These are phyloP conservation scores for Seladonia tumulorum DNA, from an alignment of 2,888 invertebrate species.

Conservation along the genomic window DNA sequence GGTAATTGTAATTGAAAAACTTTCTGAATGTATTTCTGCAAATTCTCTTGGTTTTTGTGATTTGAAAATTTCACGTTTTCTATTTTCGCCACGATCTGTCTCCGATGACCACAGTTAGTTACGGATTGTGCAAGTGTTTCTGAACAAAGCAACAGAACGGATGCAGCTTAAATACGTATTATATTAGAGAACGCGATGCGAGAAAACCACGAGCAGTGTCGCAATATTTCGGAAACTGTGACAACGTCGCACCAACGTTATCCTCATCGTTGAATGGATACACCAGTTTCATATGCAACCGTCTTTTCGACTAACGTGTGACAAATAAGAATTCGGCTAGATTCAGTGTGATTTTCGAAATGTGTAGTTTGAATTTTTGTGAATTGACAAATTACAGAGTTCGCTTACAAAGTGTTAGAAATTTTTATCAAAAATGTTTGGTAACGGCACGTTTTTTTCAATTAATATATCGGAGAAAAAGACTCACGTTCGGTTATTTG, in stretches of 20 bases:
- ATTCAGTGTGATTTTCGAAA: background rate
- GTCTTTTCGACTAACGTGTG: background rate
- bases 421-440: background rate
- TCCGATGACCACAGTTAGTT: background rate
- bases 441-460: background rate
- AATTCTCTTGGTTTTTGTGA: background rate
- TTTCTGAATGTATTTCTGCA: background rate
- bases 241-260: slow-evolving; percentile 53
- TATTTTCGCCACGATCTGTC: background rate
- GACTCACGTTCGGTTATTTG: background rate
- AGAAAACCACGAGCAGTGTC: slow-evolving; percentile 47
- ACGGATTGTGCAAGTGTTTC: background rate
- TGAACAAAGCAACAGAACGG: background rate
- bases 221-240: slow-evolving; percentile 56
- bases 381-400: background rate
- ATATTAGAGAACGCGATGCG: slow-evolving; percentile 46
- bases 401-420: background rate
- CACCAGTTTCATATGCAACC: slow-evolving; percentile 5
- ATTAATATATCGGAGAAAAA: background rate
- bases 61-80: background rate
- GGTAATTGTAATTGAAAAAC: background rate
- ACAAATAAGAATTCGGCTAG: background rate
- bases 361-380: background rate
- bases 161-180: slow-evolving; percentile 15
- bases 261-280: slow-evolving; percentile 42